Evolutionary conservation across 2,888 invertebrate genomes (phyloP).

Genomic region (Tholera decimalis): DNA sequence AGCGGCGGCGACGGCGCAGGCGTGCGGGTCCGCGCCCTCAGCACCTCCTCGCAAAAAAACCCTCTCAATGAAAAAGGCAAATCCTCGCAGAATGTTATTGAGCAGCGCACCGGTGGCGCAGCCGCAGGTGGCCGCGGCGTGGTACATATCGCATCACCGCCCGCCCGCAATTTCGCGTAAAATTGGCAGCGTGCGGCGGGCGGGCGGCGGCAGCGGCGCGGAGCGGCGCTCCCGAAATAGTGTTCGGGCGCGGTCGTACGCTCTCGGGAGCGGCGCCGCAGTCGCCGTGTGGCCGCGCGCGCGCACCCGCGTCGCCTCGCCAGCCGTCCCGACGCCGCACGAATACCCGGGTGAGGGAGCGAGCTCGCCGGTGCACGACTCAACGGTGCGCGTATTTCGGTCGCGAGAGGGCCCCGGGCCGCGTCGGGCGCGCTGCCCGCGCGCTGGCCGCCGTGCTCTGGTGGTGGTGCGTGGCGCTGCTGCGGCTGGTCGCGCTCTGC

Average conservation of each 20-base stretch:
- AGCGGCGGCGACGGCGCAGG: slow-evolving; percentile 60
- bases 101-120: slow-evolving; percentile 69
- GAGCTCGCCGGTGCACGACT: slow-evolving; percentile 82
- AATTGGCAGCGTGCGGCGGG: slow-evolving; percentile 90
- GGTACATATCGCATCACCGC: slow-evolving; percentile 91
- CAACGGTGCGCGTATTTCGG: slow-evolving; percentile 89
- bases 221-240: slow-evolving; percentile 91
- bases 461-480: slow-evolving; percentile 91
- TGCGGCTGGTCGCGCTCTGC: slow-evolving; percentile 90
- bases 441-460: slow-evolving; percentile 91
- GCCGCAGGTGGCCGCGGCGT: slow-evolving; percentile 82
- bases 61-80: slow-evolving; percentile 77
- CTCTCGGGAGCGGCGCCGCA: slow-evolving; percentile 88
- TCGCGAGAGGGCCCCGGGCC: slow-evolving; percentile 88
- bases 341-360: slow-evolving; percentile 81
- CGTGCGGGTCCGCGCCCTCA: slow-evolving; percentile 63
- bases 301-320: slow-evolving; percentile 89
- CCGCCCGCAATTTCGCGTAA: slow-evolving; percentile 91
- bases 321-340: slow-evolving; percentile 82
- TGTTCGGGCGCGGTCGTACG: slow-evolving; percentile 90
- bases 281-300: slow-evolving; percentile 91
- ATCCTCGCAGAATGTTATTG: slow-evolving; percentile 71
- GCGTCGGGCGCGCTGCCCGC: slow-evolving; percentile 89
- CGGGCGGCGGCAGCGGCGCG: slow-evolving; percentile 88
- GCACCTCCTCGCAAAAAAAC: slow-evolving; percentile 62